Percentiles rank a stretch among this genome's conserved stretches.
These are phyloP conservation scores for Sinocyclocheilus rhinocerous DNA, from an alignment of 2,113 vertebrate species.

Conservation along the genomic window DNA sequence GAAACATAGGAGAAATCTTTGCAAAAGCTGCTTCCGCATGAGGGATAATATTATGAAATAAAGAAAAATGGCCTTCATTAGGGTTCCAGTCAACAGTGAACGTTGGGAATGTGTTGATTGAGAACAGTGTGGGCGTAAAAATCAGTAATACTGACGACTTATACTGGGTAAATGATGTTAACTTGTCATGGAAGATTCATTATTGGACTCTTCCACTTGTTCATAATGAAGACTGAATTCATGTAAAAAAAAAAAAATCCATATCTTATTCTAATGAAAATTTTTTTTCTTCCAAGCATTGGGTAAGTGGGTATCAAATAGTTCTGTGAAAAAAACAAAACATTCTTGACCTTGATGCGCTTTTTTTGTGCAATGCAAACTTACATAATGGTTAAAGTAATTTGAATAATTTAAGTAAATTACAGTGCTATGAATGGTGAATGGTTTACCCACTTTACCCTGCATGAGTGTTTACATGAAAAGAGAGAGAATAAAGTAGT, in stretches of 20 bases:
- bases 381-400: not conserved
- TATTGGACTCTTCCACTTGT: not conserved
- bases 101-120: not conserved
- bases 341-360: not conserved
- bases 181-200: conserved; percentile 14
- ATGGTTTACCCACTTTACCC: too few species aligned
- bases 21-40: not conserved
- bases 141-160: conserved; percentile 9
- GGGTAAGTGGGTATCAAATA: not conserved
- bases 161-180: conserved; percentile 15
- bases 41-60: conserved; percentile 1
- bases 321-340: not conserved
- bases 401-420: not conserved
- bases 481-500: conserved; percentile 6
- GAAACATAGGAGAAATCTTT: conserved; percentile 6
- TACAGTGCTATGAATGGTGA: not conserved
- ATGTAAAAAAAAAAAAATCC: not conserved
- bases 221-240: not conserved
- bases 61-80: conserved; percentile 33
- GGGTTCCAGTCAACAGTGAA: conserved; percentile 2
- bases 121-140: not conserved
- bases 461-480: not conserved
- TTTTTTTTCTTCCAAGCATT: not conserved
- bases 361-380: not conserved
- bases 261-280: not conserved